Base-by-base conservation (phyloP, 2,888 invertebrate genomes). In the Chymomyza procnemis region DNA sequence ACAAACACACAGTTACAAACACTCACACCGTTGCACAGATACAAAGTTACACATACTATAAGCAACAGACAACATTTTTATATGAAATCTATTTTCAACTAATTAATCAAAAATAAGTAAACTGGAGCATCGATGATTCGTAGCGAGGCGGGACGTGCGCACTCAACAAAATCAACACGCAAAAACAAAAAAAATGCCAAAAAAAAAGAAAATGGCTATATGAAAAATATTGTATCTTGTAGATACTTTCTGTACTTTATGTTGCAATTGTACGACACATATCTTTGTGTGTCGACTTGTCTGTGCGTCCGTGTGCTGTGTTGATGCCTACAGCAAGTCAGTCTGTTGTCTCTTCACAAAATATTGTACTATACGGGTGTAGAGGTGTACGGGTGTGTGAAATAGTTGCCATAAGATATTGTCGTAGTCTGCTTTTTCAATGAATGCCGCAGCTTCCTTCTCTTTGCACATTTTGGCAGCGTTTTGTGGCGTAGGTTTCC, bases 71-170 rank as follows among this genome's bases (percentile, higher is more conserved):
- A 19, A n/a, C 50, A 26, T 26, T 16, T 50, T 50, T 50, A 19
- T 46, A 41, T 73, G 73, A 73, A 74, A 78, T 85, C 85, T 84
- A 85, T 84, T 85, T 84, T 87, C 76, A 76, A 85, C 85, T 84
- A 87, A 84, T 84, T 87, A 84, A 84, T 84, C 83, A 84, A 84
- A 75, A 84, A 84, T 87, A 87, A 85, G 85, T 75, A 82, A 87
- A 78, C 83, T 87, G 84, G 84, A 82, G 86, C 86, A 79, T 81
- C 76, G 78, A 82, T 74, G 74, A 78, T 74, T 78, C 71, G 78
- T 69, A 60, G 73, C 70, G 68, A 70, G 67, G 66, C 69, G 61
- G 56, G 61, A 67, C 58, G 64, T 59, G 63, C 62, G 65, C 65
- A 61, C 57, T 58, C 69, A 41, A 63, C 65, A 59, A 65, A 67